These are phyloP conservation scores for Parotocinclus haroldoi DNA, from an alignment of 2,797 vertebrate genomes.

Conservation along the genomic window DNA sequence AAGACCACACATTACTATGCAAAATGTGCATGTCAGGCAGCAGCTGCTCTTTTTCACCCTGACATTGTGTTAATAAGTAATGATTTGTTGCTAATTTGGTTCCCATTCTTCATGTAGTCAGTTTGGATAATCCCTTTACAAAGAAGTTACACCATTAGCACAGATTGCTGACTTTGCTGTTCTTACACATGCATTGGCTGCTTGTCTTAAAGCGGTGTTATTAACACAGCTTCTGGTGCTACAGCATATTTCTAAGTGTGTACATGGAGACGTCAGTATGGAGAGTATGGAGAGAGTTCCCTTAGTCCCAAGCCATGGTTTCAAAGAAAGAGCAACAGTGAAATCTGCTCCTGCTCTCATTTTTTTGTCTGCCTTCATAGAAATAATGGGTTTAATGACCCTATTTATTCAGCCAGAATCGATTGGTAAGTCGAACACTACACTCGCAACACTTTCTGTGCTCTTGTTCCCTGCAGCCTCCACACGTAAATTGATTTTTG, in stretches of 20 bases:
- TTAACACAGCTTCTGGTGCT: slow-evolving; percentile 29
- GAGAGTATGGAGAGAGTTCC: slow-evolving; percentile 34
- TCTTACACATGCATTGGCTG: background rate
- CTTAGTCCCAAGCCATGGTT: slow-evolving; percentile 47
- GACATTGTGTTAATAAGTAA: background rate
- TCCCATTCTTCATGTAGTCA: background rate
- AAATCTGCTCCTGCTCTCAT: slow-evolving; percentile 29
- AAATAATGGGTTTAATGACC: slow-evolving; percentile 63
- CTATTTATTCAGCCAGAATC: slow-evolving; percentile 41
- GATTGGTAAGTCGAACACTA: slow-evolving; percentile 42
- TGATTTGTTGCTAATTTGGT: background rate
- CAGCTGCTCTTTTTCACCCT: background rate
- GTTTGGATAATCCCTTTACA: background rate
- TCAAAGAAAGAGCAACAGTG: slow-evolving; percentile 19
- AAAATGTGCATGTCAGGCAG: background rate
- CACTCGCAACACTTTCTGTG: slow-evolving; percentile 2
- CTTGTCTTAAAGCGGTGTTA: no score
- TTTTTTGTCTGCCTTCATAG: slow-evolving; percentile 48
- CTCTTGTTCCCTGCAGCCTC: slow-evolving; percentile 14
- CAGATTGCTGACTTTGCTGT: slow-evolving; percentile 17
- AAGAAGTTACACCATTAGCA: background rate
- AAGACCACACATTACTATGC: background rate
- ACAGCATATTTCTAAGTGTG: slow-evolving; percentile 38
- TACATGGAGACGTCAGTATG: background rate
- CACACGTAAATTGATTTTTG: slow-evolving; percentile 39